These are phyloP conservation scores for Leptinotarsa rubiginosa DNA, from an alignment of 2,888 invertebrate genomes.

Conservation along the genomic window DNA sequence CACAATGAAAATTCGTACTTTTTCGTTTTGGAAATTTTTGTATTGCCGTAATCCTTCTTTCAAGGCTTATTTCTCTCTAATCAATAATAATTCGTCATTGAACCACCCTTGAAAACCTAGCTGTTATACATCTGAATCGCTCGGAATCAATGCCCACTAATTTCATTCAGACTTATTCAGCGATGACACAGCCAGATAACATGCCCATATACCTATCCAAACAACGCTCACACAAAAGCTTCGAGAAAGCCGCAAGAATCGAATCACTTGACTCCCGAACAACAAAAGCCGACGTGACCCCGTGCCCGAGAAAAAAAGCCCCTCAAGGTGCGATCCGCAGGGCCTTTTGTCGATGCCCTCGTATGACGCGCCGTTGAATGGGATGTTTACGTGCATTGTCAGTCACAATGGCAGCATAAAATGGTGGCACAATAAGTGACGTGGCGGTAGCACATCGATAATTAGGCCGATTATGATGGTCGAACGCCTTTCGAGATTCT, in stretches of 20 bases:
- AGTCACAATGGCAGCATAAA: conserved; percentile 59
- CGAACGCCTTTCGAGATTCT: conserved; percentile 57
- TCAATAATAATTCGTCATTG: no score
- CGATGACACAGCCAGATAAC: conserved; percentile 50
- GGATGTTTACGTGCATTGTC: conserved; percentile 63
- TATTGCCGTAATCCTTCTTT: no score
- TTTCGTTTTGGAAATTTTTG: no score
- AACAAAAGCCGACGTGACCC: conserved; percentile 53
- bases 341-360: conserved; percentile 43
- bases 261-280: conserved; percentile 59
- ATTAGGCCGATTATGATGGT: conserved; percentile 64
- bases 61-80: no score
- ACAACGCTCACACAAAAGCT: conserved; percentile 37
- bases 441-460: conserved; percentile 58
- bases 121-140: not conserved
- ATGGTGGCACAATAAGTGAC: conserved; percentile 58
- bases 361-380: conserved; percentile 47
- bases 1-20: no score
- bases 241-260: conserved; percentile 53
- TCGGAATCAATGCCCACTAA: conserved; percentile 33
- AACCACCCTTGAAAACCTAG: no score
- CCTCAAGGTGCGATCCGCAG: conserved; percentile 34
- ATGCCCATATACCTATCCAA: conserved; percentile 26
- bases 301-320: conserved; percentile 40
- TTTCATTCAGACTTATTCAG: conserved; percentile 45